These are phyloP conservation scores for Frieseomelitta varia DNA, from an alignment of 1,140 invertebrate genomes.

Conservation along the genomic window DNA sequence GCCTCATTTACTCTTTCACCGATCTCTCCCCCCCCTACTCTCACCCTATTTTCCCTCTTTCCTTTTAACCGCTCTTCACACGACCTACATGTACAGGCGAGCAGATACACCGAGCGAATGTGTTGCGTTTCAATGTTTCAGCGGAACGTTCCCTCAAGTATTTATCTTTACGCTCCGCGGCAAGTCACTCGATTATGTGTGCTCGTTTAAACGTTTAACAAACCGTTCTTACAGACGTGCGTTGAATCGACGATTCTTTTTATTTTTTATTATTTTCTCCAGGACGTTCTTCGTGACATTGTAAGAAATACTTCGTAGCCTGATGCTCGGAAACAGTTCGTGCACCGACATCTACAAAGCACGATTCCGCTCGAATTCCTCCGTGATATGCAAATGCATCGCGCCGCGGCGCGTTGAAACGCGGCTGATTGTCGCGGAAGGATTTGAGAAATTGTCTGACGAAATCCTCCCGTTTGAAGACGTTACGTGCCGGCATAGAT, in stretches of 20 bases:
- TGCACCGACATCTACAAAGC: background rate
- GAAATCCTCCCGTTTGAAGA: background rate
- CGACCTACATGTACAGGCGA: conserved; percentile 1
- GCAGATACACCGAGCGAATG: background rate
- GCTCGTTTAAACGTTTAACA: background rate
- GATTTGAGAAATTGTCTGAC: conserved; percentile 45
- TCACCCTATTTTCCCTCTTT: background rate
- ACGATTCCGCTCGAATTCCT: background rate
- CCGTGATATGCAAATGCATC: conserved; percentile 37
- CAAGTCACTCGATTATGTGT: background rate
- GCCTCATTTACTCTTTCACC: conserved; percentile 4
- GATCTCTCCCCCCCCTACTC: background rate
- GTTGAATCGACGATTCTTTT: background rate
- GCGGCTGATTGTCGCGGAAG: conserved; percentile 25
- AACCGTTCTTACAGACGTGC: background rate
- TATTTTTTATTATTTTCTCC: background rate
- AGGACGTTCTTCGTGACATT: background rate
- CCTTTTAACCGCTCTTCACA: conserved; percentile 9
- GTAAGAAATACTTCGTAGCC: background rate
- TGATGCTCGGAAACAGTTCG: background rate
- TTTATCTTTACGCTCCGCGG: background rate
- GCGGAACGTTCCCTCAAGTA: background rate
- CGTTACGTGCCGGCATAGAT: conserved; percentile 19
- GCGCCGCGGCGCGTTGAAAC: conserved; percentile 33
- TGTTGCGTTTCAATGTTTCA: conserved; percentile 1